Conservation (phyloP, 2,113 vertebrate species). For the Ardeotis arabs region DNA sequence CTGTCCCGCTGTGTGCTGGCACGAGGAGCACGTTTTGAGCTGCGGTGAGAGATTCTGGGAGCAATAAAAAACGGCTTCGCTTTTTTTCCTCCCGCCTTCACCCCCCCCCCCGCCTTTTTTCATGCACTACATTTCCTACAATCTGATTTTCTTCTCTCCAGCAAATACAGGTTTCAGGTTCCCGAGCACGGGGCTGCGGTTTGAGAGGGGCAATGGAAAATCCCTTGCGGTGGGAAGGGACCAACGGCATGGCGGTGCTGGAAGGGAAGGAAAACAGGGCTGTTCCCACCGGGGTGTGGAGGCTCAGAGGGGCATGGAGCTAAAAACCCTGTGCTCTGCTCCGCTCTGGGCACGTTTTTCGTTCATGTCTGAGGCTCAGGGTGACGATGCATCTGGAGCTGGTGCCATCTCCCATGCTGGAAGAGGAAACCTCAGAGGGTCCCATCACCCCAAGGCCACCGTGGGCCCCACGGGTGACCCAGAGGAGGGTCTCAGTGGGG, state of each 20-base stretch:
- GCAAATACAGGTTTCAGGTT: constrained; percentile 36
- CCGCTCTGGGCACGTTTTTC: fast-evolving
- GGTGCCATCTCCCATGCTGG: neutral
- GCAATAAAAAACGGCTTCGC: neutral
- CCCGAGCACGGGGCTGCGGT: neutral
- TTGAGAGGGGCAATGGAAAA: constrained; percentile 53
- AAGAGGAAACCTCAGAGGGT: neutral
- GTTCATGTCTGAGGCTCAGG: neutral
- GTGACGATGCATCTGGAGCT: neutral
- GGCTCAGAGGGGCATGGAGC: neutral
- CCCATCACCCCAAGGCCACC: neutral
- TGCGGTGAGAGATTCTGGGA: neutral
- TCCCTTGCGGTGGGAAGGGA: neutral
- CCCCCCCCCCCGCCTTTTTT: neutral
- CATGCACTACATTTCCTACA: constrained; percentile 23
- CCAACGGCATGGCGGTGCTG: neutral
- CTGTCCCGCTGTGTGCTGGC: neutral
- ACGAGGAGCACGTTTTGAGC: neutral
- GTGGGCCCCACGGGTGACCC: neutral
- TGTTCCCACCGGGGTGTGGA: neutral
- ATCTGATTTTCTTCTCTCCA: constrained; percentile 24
- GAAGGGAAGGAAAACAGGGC: neutral
- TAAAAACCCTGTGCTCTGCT: neutral
- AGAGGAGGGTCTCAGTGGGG: neutral
- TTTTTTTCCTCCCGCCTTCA: neutral